phyloP scores from a whole-genome alignment of 2,113 vertebrate species.

The Cyanoderma ruficeps region DNA sequence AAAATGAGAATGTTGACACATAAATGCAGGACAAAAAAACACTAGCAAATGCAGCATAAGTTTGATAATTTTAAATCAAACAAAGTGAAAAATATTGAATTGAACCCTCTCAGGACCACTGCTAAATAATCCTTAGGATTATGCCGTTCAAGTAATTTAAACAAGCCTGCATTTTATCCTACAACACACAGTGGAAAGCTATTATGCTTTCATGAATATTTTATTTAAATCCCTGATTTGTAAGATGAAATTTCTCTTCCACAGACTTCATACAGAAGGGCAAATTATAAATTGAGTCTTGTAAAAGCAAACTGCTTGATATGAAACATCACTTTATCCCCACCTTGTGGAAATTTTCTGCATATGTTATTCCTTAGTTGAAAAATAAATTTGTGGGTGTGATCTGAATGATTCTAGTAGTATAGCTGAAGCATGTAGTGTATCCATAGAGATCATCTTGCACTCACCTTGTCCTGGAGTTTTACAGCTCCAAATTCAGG shows the following conservation, averaged over 20 bases:
- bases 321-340: background rate
- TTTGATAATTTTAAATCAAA: background rate
- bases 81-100: background rate
- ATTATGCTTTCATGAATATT: background rate
- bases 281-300: background rate
- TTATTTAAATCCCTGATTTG: background rate
- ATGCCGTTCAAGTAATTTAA: background rate
- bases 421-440: background rate
- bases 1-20: background rate
- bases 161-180: background rate
- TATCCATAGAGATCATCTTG: background rate
- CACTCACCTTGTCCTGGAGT: background rate
- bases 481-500: background rate
- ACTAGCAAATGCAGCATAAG: background rate
- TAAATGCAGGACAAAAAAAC: background rate
- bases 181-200: background rate
- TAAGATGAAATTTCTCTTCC: background rate
- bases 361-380: background rate
- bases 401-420: background rate
- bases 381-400: background rate
- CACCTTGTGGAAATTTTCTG: constrained; percentile 35
- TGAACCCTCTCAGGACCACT: background rate
- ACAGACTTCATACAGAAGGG: background rate
- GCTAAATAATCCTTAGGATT: background rate
- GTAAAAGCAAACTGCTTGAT: background rate